These are phyloP conservation scores for Baronia brevicornis DNA, from an alignment of 2,888 invertebrate species.

Conservation along the genomic window DNA sequence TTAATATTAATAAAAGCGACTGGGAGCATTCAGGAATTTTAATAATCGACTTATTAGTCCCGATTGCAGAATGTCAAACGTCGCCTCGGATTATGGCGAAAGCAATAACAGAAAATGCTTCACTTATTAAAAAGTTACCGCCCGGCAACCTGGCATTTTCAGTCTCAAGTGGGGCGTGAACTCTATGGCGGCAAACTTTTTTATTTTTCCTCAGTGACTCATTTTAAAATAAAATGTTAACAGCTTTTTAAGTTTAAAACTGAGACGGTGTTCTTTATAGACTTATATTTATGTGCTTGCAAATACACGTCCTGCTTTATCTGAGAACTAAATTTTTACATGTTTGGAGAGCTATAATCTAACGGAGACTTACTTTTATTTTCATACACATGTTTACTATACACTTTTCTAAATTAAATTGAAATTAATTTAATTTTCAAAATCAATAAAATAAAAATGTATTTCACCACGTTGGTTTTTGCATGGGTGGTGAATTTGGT, in stretches of 20 bases:
- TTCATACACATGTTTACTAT: too few relatives aligned
- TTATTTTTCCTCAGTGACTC: conserved; percentile 38
- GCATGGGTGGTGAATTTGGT: too few relatives aligned
- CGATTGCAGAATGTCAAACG: conserved; percentile 15
- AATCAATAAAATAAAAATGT: too few relatives aligned
- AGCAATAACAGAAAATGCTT: conserved; percentile 32
- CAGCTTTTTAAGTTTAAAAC: conserved; percentile 36
- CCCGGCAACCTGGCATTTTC: conserved; percentile 25
- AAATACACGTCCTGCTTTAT: conserved; percentile 22
- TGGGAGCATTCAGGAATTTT: conserved; percentile 6
- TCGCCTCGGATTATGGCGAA: conserved; percentile 15
- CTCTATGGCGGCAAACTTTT: conserved; percentile 32
- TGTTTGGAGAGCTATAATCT: too few relatives aligned
- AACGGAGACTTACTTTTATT: too few relatives aligned
- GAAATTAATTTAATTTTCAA: too few relatives aligned
- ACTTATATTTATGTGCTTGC: conserved; percentile 20
- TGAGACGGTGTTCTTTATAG: conserved; percentile 24
- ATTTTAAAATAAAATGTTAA: conserved; percentile 39
- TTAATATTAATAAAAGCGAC: conserved; percentile 8
- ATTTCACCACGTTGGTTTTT: too few relatives aligned
- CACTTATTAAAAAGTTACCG: conserved; percentile 40
- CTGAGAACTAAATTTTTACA: conserved; percentile 21
- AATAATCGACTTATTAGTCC: conserved; percentile 16
- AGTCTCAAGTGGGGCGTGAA: conserved; percentile 42
- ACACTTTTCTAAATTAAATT: too few relatives aligned